Evolutionary conservation across 2,113 vertebrate genomes (phyloP).

Genomic region (Leiothrix lutea): DNA sequence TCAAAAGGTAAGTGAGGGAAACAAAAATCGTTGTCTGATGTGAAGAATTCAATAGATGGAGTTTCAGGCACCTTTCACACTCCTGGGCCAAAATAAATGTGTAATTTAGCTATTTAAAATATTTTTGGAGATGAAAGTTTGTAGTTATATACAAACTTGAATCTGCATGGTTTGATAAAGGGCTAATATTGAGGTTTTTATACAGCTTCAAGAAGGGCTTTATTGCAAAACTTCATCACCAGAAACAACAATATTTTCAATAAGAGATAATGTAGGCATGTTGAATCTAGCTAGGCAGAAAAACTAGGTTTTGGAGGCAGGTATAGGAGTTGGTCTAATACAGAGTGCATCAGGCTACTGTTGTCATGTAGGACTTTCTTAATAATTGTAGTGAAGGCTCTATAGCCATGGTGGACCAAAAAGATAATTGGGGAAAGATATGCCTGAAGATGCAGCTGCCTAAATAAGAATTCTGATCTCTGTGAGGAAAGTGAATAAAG

Average conservation of each 20-base stretch:
- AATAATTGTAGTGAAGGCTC: not conserved
- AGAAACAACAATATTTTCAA: not conserved
- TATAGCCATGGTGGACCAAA: not conserved
- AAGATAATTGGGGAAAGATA: not conserved
- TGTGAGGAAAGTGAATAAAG: not conserved
- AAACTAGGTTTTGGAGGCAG: not conserved
- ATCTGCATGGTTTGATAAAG: not conserved
- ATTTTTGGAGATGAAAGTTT: not conserved
- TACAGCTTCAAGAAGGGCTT: not conserved
- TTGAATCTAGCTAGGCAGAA: not conserved
- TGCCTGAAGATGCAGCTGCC: not conserved
- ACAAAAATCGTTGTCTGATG: not conserved
- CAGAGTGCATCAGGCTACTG: fast-evolving
- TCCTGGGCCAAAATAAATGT: not conserved
- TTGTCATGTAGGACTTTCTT: not conserved
- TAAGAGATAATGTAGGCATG: not conserved
- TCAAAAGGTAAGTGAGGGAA: not conserved
- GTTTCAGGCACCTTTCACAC: not conserved
- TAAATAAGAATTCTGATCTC: not conserved
- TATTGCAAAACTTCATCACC: not conserved
- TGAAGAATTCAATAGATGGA: not conserved
- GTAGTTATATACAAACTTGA: not conserved
- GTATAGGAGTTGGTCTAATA: not conserved
- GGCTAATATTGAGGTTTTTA: not conserved
- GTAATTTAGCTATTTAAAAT: not conserved